Base-by-base conservation (phyloP, 2,888 invertebrate genomes). In the Cheilosia variabilis region DNA sequence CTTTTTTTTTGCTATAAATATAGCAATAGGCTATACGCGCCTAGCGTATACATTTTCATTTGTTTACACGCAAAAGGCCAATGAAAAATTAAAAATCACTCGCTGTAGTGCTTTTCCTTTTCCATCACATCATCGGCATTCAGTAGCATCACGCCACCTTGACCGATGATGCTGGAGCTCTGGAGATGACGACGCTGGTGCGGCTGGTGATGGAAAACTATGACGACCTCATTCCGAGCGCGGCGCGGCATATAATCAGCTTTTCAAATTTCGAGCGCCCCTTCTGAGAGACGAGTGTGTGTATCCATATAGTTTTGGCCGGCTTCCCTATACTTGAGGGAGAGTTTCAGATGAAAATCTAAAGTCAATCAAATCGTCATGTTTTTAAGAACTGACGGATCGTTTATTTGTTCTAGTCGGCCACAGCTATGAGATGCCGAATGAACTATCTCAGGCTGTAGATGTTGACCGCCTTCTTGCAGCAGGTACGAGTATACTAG, bases 11-110 rank as follows among this genome's bases (percentile, higher is more conserved):
- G 37, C 13, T 37, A 37, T 77, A 77, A 45, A 62, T 55, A 77
- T 77, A 77, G 45, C 60, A 24, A 45, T 53, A 50, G 17, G 60
- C 66, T 60, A 5, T 5, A 27, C 22, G 57, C 37, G 62, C 45
- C 37, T 31, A 31, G 17, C 53, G 50, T 58, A 47, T 75, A 62
- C 47, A 47, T 69, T 60, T 83, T 31, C 41, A 41, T 78, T 71
- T 78, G 78, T 78, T 83, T 83, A 83, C 82, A 82, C 71, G 65
- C 78, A 62, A 65, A 50, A 65, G 66, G 62, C 68, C 19, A 78
- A 83, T 78, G 78, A 68, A 68, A 83, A 73, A 73, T 78, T 73
- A 50, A 77, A 83, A 73, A 78, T 69, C 83, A 73, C 78, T 77
- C 72, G 52, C 27, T 65, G 10, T 68, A 27, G 60, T 55, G 60